Evolutionary conservation across 2,888 invertebrate species (phyloP).

Genomic region (Cataglyphis rosenhaueri): DNA sequence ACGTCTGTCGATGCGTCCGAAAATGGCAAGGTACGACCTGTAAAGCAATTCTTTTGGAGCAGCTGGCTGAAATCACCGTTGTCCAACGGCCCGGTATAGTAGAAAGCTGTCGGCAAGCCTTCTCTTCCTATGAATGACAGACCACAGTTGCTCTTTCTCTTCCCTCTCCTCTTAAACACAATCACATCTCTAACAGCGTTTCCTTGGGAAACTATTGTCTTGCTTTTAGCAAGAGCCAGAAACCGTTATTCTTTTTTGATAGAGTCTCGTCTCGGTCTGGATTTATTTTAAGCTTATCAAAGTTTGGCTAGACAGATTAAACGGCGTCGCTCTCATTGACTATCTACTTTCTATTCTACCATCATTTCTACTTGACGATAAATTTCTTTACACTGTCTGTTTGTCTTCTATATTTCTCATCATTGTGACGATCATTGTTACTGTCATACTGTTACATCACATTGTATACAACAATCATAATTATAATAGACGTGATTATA

Average conservation of each 20-base stretch:
- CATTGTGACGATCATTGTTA: constrained; percentile 30
- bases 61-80: constrained; percentile 88
- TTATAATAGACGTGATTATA: constrained; percentile 1
- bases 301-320: constrained; percentile 50
- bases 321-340: constrained; percentile 15
- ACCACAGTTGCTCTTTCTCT: constrained; percentile 65
- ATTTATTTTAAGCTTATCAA: constrained; percentile 54
- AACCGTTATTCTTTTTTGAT: constrained; percentile 3
- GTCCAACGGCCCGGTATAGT: constrained; percentile 86
- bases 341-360: background rate
- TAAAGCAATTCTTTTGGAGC: constrained; percentile 90
- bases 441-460: constrained; percentile 24
- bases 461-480: background rate
- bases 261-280: constrained; percentile 5
- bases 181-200: constrained; percentile 54
- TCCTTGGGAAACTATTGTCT: constrained; percentile 22
- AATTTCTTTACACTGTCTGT: constrained; percentile 16
- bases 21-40: constrained; percentile 90
- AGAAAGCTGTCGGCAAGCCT: constrained; percentile 58
- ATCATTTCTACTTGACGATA: constrained; percentile 19
- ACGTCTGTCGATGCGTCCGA: constrained; percentile 84
- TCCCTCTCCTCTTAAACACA: constrained; percentile 62
- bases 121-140: constrained; percentile 62
- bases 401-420: constrained; percentile 29
- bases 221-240: background rate